phyloP scores from a whole-genome alignment of 2,797 vertebrate species.

The Hemitrygon akajei region DNA sequence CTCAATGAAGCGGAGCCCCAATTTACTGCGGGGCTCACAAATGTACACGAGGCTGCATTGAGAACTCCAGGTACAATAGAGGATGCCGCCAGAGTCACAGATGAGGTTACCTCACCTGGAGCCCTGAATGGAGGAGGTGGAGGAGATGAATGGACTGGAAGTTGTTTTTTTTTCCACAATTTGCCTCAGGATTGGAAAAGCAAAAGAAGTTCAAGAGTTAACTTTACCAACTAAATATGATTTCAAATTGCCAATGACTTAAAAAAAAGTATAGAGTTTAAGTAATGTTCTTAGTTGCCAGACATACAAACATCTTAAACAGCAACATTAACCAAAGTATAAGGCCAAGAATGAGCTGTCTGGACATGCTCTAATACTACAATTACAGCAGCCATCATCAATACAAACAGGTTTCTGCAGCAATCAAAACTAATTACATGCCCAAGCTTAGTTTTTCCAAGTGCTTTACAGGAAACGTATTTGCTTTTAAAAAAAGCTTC shows the following conservation, averaged over 20 bases:
- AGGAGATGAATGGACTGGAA: too few species aligned
- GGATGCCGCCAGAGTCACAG: too few species aligned
- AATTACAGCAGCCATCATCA: constrained; percentile 15
- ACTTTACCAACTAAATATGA: background rate
- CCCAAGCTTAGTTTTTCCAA: constrained; percentile 13
- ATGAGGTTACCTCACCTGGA: too few species aligned
- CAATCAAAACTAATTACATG: constrained; percentile 10
- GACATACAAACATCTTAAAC: background rate
- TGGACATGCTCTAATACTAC: background rate
- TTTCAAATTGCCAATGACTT: background rate
- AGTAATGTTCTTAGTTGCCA: background rate
- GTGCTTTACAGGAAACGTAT: background rate
- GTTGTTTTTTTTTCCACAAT: background rate
- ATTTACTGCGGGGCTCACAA: too few species aligned
- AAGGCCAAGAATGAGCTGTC: background rate
- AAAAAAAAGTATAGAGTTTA: background rate
- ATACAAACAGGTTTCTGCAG: background rate
- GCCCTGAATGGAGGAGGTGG: too few species aligned
- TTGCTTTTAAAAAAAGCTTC: background rate
- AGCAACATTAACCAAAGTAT: background rate
- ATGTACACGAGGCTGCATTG: too few species aligned
- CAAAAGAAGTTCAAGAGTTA: background rate
- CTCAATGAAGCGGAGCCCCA: too few species aligned
- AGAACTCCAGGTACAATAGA: too few species aligned
- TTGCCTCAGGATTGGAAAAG: background rate